Conservation (phyloP, 2,888 invertebrate species). For the Hypomecis punctinalis region DNA sequence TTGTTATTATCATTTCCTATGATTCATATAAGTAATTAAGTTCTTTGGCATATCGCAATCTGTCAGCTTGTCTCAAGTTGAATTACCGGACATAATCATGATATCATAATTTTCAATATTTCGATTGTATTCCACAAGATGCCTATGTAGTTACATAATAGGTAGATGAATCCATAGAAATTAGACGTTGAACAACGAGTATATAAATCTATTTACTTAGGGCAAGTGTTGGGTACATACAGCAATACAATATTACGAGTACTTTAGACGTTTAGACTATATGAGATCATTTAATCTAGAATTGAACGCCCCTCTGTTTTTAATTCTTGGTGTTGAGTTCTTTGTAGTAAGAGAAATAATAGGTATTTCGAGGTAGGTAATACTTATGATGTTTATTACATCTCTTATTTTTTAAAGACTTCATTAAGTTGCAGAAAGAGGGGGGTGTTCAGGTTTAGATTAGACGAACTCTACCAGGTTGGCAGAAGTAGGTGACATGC, state of each 20-base stretch:
- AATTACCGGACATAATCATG: conserved; percentile 27
- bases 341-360: too few relatives aligned
- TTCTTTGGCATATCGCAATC: conserved; percentile 47
- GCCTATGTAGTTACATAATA: conserved; percentile 2
- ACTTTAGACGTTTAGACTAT: conserved; percentile 37
- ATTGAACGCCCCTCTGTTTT: too few relatives aligned
- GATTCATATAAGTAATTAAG: conserved; percentile 13
- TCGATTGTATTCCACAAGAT: conserved; percentile 41
- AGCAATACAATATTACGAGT: conserved; percentile 44
- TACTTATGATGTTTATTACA: too few relatives aligned
- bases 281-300: too few relatives aligned
- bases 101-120: conserved; percentile 31
- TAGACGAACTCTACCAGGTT: conserved; percentile 44
- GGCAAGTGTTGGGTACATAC: conserved; percentile 44
- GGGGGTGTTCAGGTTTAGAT: too few relatives aligned
- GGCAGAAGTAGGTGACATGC: conserved; percentile 57
- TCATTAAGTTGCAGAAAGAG: too few relatives aligned
- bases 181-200: conserved; percentile 63
- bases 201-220: conserved; percentile 65
- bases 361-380: too few relatives aligned
- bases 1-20: conserved; percentile 3
- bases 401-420: too few relatives aligned
- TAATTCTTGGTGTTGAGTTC: too few relatives aligned
- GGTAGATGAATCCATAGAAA: conserved; percentile 54
- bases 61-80: neutral